Evolutionary conservation across 2,888 invertebrate genomes (phyloP), one percentile per base, ranked within the genome.

Genomic region (Lagria hirta): DNA sequence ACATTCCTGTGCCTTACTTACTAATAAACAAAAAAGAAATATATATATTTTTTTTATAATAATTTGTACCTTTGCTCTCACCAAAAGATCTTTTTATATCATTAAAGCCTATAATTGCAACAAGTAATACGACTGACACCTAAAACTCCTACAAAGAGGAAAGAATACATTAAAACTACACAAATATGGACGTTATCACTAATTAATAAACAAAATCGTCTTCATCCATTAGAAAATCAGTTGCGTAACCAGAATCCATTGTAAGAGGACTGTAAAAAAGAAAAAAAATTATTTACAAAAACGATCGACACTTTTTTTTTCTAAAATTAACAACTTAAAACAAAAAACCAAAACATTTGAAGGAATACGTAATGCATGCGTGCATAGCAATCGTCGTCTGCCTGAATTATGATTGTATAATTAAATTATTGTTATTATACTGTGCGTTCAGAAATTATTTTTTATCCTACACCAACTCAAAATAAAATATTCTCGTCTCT

Each of bases 221-320:
- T 73, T 90, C 90, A 66, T 90, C 90, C 88, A 90, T 89, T 7
- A 86, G 81, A 65, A 90, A 87, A 69, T 90, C 89, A 56, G 80
- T 82, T 37, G 80, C 79, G 55, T 85, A 80, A 26, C 86, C 86
- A 29, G 88, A 88, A 72, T 90, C 90, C 52, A 83, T 77, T 46
- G 83, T 82, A 70, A 88, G 87, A 37, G 88, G 88, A 70, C 89
- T 90, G 75, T 41, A 77, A 79, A 42, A 60, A 65, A 61, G 61
- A 28, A 36, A 46, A 33, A 24, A 12, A 37, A 17, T 18, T 17
- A 3, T 3, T 4, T 4, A n/a, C 10, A 11, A 24, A 24, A 24
- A 24, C 10, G 10, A n/a, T n/a, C n/a, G n/a, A n/a, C n/a, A n/a
- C n/a, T n/a, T n/a, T n/a, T n/a, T n/a, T n/a, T n/a, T n/a, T n/a